These are phyloP conservation scores for Mactra quadrangularis DNA, from an alignment of 1,140 invertebrate genomes.

Conservation along the genomic window DNA sequence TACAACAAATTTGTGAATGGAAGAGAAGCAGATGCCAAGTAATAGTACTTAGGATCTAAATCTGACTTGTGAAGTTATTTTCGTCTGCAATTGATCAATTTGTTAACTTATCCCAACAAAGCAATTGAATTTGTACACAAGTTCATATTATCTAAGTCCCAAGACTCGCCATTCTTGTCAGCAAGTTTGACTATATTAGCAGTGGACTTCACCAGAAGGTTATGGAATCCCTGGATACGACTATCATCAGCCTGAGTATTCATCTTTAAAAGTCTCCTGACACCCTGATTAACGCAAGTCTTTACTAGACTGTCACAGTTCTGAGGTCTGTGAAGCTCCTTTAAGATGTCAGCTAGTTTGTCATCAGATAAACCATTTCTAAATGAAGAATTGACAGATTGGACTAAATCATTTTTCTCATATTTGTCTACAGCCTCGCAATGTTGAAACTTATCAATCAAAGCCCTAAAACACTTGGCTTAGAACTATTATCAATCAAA, in stretches of 20 bases:
- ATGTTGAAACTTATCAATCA: slow-evolving; percentile 5
- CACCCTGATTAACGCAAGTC: slow-evolving; percentile 34
- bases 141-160: slow-evolving; percentile 21
- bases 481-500: not conserved
- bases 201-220: slow-evolving; percentile 5
- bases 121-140: slow-evolving; percentile 11
- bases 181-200: too few species aligned
- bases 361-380: slow-evolving; percentile 38
- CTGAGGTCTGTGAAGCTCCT: too few species aligned
- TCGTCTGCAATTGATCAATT: slow-evolving; percentile 19
- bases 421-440: slow-evolving; percentile 9
- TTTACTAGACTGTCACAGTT: slow-evolving; percentile 18
- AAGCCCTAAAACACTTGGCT: not conserved
- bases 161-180: too few species aligned
- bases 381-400: slow-evolving; percentile 32
- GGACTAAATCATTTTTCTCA: slow-evolving; percentile 20
- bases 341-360: slow-evolving; percentile 9
- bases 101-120: slow-evolving; percentile 28
- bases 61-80: slow-evolving; percentile 30
- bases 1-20: slow-evolving; percentile 39
- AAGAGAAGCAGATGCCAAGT: slow-evolving; percentile 25
- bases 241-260: too few species aligned
- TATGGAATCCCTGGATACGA: slow-evolving; percentile 2
- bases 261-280: slow-evolving; percentile 33
- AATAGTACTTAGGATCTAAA: slow-evolving; percentile 40